Percentiles rank a stretch among this genome's conserved stretches.
Evolutionary conservation across 1,140 invertebrate species (phyloP).

Genomic region (Tribolium madens): DNA sequence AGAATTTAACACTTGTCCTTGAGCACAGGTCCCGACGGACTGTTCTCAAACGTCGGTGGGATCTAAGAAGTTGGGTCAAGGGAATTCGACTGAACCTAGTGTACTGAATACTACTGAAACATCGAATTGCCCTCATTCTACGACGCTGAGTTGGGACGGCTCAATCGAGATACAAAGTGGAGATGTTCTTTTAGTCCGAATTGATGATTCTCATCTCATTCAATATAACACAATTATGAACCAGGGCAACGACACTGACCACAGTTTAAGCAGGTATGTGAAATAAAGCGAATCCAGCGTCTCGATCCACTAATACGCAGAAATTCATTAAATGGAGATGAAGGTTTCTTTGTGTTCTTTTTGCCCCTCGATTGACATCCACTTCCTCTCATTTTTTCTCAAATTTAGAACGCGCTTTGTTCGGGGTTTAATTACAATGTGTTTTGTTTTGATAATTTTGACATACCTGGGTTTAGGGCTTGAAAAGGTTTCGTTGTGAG

Average conservation of each 20-base stretch:
- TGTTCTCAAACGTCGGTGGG: constrained; percentile 32
- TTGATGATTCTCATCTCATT: constrained; percentile 71
- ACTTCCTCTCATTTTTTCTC: too few relatives aligned
- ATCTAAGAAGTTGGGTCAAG: constrained; percentile 35
- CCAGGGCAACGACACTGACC: constrained; percentile 47
- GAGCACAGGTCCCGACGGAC: constrained; percentile 24
- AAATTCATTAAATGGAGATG: too few relatives aligned
- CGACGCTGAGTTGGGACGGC: constrained; percentile 73
- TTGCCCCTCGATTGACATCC: too few relatives aligned
- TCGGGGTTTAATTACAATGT: background rate
- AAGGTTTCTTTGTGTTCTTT: too few relatives aligned
- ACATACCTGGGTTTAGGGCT: background rate
- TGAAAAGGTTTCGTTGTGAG: background rate
- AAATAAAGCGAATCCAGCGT: background rate
- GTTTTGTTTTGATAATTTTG: constrained; percentile 6
- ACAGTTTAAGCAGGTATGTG: constrained; percentile 1
- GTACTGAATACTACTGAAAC: constrained; percentile 49
- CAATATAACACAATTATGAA: constrained; percentile 63
- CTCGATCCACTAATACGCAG: too few relatives aligned
- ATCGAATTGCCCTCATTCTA: constrained; percentile 69
- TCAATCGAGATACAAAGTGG: constrained; percentile 75
- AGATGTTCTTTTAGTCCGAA: constrained; percentile 77
- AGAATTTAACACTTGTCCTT: constrained; percentile 33
- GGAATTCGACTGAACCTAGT: constrained; percentile 33
- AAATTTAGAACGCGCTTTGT: too few relatives aligned